Percentiles rank a stretch among this genome's conserved stretches.
Evolutionary conservation across 2,797 vertebrate genomes (phyloP).

Genomic region (Australoheros facetus): DNA sequence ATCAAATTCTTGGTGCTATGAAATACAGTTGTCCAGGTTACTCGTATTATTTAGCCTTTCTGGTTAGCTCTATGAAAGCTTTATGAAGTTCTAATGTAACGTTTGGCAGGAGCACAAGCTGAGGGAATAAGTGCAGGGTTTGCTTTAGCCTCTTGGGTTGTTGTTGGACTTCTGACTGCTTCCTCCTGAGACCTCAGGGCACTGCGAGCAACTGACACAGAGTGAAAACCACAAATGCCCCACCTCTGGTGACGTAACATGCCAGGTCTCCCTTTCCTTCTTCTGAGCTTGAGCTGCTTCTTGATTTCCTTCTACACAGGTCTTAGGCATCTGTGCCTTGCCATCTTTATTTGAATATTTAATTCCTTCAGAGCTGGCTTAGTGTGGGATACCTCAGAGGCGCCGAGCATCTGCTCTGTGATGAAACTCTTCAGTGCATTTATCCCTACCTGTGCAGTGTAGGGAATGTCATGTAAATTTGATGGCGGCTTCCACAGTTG

Average conservation of each 20-base stretch:
- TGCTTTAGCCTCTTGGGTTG: neutral
- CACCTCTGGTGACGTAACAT: slow-evolving; percentile 6
- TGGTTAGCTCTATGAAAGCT: slow-evolving; percentile 27
- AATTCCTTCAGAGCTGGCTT: slow-evolving; percentile 50
- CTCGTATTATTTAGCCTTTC: slow-evolving; percentile 28
- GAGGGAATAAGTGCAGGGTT: slow-evolving; percentile 27
- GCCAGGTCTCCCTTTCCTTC: slow-evolving; percentile 41
- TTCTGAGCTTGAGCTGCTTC: neutral
- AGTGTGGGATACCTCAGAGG: slow-evolving; percentile 20
- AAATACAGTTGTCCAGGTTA: neutral
- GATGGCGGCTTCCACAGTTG: slow-evolving; percentile 52
- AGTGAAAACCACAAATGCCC: slow-evolving; percentile 8
- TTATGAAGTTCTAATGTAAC: slow-evolving; percentile 58
- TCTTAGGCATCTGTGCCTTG: slow-evolving; percentile 35
- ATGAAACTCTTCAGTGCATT: slow-evolving; percentile 47
- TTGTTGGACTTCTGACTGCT: neutral
- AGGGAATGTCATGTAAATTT: slow-evolving; percentile 64
- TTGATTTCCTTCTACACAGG: neutral
- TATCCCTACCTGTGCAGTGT: slow-evolving; percentile 19
- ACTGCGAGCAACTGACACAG: slow-evolving; percentile 4
- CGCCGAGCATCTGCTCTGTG: slow-evolving; percentile 49
- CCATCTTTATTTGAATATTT: slow-evolving; percentile 49
- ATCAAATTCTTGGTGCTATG: neutral
- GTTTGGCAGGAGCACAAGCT: slow-evolving; percentile 51
- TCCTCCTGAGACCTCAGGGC: slow-evolving; percentile 17